These are phyloP conservation scores for Ormyrus thymus DNA, from an alignment of 2,888 invertebrate genomes.

Conservation along the genomic window DNA sequence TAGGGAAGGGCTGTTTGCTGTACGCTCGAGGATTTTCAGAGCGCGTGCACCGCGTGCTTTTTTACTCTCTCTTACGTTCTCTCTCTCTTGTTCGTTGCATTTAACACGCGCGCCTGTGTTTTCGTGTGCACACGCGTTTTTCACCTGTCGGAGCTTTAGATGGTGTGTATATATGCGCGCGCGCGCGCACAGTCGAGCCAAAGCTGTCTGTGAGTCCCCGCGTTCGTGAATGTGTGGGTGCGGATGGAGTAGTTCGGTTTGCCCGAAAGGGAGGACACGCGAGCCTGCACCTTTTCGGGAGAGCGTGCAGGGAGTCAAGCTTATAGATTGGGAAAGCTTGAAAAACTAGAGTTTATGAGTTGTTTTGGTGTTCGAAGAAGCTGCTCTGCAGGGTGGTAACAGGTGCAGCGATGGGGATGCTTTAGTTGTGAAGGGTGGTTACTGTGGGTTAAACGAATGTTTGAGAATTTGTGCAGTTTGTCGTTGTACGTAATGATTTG, in stretches of 20 bases:
- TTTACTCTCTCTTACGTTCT: not conserved
- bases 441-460: too few relatives aligned
- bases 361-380: not conserved
- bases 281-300: slow-evolving; percentile 16
- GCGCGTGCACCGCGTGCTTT: slow-evolving; percentile 34
- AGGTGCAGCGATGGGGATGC: slow-evolving; percentile 32
- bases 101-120: slow-evolving; percentile 11
- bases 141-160: slow-evolving; percentile 54
- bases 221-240: slow-evolving; percentile 13
- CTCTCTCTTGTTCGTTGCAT: not conserved
- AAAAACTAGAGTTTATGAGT: not conserved
- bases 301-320: slow-evolving; percentile 5
- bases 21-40: slow-evolving; percentile 1
- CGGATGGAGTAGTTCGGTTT: slow-evolving; percentile 29
- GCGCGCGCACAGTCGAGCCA: not conserved
- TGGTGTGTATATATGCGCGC: slow-evolving; percentile 21
- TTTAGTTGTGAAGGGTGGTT: not conserved
- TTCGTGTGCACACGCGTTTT: slow-evolving; percentile 50
- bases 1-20: slow-evolving; percentile 15
- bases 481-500: too few relatives aligned
- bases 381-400: slow-evolving; percentile 39
- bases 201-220: not conserved
- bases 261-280: slow-evolving; percentile 32
- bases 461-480: too few relatives aligned
- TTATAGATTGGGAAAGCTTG: not conserved